Percentiles rank a stretch among this genome's conserved stretches.
These are phyloP conservation scores for Xenopus laevis DNA, from an alignment of 2,113 vertebrate species.

Conservation along the genomic window DNA sequence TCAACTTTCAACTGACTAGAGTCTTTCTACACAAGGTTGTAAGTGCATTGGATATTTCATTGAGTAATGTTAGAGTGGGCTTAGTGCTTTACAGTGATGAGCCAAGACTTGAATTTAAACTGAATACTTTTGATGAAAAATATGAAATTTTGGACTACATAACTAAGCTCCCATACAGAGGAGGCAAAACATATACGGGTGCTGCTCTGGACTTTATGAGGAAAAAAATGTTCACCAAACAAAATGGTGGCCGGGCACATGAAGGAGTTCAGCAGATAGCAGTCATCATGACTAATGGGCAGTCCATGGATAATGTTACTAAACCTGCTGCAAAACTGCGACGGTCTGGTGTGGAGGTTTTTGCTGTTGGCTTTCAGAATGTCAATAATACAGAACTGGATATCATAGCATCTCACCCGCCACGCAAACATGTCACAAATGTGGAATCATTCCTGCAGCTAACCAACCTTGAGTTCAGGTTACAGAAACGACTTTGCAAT, in stretches of 20 bases:
- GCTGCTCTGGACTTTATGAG: slow-evolving; percentile 65
- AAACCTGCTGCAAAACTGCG: slow-evolving; percentile 60
- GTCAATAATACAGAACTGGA: slow-evolving; percentile 52
- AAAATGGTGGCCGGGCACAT: slow-evolving; percentile 59
- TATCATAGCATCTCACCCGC: slow-evolving; percentile 69
- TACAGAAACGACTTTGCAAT: slow-evolving; percentile 67
- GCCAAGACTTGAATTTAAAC: slow-evolving; percentile 59
- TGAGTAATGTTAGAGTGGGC: slow-evolving; percentile 60
- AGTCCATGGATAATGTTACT: slow-evolving; percentile 65
- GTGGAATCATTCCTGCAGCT: slow-evolving; percentile 68
- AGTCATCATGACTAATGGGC: slow-evolving; percentile 69
- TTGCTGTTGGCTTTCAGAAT: slow-evolving; percentile 64
- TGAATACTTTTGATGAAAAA: slow-evolving; percentile 63
- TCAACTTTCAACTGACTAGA: slow-evolving; percentile 63
- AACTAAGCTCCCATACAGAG: slow-evolving; percentile 65
- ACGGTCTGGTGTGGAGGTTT: slow-evolving; percentile 61
- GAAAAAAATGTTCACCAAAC: slow-evolving; percentile 56
- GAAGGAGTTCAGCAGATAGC: slow-evolving; percentile 69
- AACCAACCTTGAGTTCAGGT: slow-evolving; percentile 50
- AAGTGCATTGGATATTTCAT: slow-evolving; percentile 55
- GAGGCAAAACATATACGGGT: slow-evolving; percentile 61
- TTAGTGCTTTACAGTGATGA: slow-evolving; percentile 65
- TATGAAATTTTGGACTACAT: slow-evolving; percentile 65
- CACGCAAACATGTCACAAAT: slow-evolving; percentile 55
- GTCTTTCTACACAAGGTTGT: slow-evolving; percentile 68